Evolutionary conservation across 2,113 vertebrate genomes (phyloP).

Genomic region (Eclectus roratus): DNA sequence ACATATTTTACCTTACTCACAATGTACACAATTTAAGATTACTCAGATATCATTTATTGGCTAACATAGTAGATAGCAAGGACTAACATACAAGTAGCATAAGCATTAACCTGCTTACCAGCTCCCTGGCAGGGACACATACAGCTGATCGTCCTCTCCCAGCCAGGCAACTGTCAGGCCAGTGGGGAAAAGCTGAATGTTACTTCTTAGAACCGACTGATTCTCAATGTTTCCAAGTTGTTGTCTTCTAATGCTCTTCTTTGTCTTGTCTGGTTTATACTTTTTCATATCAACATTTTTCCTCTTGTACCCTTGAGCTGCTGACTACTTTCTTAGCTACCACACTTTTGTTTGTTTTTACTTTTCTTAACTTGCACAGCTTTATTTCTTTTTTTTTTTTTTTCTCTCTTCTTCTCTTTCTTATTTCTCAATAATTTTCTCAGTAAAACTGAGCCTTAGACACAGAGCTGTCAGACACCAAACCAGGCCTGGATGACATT

Average conservation of each 20-base stretch:
- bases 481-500: not conserved
- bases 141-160: not conserved
- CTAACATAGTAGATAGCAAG: not conserved
- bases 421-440: not conserved
- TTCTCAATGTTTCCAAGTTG: not conserved
- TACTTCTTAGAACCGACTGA: not conserved
- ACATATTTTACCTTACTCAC: not conserved
- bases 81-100: not conserved
- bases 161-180: not conserved
- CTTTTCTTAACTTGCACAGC: not conserved
- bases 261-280: not conserved
- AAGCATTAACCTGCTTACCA: not conserved
- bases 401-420: not conserved
- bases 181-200: not conserved
- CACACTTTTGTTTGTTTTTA: not conserved
- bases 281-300: not conserved
- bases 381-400: not conserved
- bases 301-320: not conserved
- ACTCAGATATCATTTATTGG: not conserved
- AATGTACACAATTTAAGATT: not conserved
- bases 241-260: not conserved
- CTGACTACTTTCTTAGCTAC: not conserved
- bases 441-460: not conserved
- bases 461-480: not conserved
- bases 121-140: accelerated